phyloP scores from a whole-genome alignment of 2,113 vertebrate species.

The Chascanopsetta lugubris region DNA sequence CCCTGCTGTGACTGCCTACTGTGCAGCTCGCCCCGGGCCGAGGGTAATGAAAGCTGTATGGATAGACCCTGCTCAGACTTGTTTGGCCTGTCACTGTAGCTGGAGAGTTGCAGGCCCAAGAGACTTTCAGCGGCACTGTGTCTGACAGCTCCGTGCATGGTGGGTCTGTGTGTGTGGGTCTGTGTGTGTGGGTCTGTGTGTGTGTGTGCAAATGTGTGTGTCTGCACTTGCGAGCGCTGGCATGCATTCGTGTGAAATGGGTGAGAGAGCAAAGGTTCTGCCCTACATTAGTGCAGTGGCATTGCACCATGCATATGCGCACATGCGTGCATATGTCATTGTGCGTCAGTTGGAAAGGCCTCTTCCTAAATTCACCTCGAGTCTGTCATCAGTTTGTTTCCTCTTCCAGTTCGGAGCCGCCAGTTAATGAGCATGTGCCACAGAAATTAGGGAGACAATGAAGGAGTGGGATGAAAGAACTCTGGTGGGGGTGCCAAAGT shows the following conservation, averaged over 20 bases:
- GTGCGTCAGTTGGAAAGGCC: conserved; percentile 56
- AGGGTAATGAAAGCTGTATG: conserved; percentile 71
- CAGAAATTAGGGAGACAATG: conserved; percentile 29
- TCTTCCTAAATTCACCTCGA: conserved; percentile 59
- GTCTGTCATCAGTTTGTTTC: conserved; percentile 64
- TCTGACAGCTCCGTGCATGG: conserved; percentile 35
- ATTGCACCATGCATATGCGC: background rate
- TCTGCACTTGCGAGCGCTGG: background rate
- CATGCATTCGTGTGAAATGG: conserved; percentile 13
- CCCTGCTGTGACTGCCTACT: conserved; percentile 79
- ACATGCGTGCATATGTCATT: conserved; percentile 51
- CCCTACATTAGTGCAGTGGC: conserved; percentile 38
- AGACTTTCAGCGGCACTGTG: conserved; percentile 52
- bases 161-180: conserved; percentile 2
- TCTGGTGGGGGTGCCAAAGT: conserved; percentile 16
- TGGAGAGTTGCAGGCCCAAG: conserved; percentile 55
- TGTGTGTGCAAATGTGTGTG: conserved; percentile 16
- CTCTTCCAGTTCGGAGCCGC: conserved; percentile 44
- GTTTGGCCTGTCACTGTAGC: conserved; percentile 72
- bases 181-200: conserved; percentile 1
- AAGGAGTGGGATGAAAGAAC: conserved; percentile 52
- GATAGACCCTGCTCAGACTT: conserved; percentile 83
- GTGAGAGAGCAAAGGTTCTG: conserved; percentile 36
- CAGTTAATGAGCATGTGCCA: conserved; percentile 43
- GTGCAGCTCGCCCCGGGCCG: conserved; percentile 75